Evolutionary conservation across 2,113 vertebrate genomes (phyloP).

Genomic region (Notothenia coriiceps): DNA sequence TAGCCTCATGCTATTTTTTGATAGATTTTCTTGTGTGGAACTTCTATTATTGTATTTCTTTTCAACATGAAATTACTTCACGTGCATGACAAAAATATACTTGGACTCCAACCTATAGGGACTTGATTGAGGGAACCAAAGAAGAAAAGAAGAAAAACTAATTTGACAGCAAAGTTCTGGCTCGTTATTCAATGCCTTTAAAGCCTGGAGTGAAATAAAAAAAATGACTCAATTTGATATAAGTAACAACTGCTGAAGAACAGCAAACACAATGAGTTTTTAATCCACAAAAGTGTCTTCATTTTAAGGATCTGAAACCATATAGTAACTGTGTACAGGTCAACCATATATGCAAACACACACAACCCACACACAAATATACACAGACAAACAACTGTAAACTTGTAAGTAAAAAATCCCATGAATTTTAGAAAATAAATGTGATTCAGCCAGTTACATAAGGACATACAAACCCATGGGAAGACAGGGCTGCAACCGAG

Average conservation of each 20-base stretch:
- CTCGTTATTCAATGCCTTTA: constrained; percentile 34
- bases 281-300: constrained; percentile 2
- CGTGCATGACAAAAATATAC: constrained; percentile 42
- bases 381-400: constrained; percentile 39
- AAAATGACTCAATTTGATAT: constrained; percentile 8
- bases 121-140: constrained; percentile 52
- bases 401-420: constrained; percentile 32
- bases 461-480: constrained; percentile 62
- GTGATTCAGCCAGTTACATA: constrained; percentile 55
- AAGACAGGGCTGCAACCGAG: constrained; percentile 60
- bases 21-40: constrained; percentile 53
- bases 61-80: constrained; percentile 67
- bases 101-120: constrained; percentile 41
- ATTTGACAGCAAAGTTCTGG: constrained; percentile 50
- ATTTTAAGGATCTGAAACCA: constrained; percentile 29
- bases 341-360: not conserved
- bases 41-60: constrained; percentile 32
- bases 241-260: constrained; percentile 18
- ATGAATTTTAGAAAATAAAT: constrained; percentile 46
- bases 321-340: not conserved
- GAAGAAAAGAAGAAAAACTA: constrained; percentile 42
- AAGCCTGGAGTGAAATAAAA: constrained; percentile 17
- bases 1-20: constrained; percentile 54
- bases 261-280: constrained; percentile 23
- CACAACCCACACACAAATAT: not conserved